Evolutionary conservation across 92 coral and sea anemone genomes (phyloP), one percentile per base, ranked within the genome.

Genomic region (Zoanthus sansibaricus): DNA sequence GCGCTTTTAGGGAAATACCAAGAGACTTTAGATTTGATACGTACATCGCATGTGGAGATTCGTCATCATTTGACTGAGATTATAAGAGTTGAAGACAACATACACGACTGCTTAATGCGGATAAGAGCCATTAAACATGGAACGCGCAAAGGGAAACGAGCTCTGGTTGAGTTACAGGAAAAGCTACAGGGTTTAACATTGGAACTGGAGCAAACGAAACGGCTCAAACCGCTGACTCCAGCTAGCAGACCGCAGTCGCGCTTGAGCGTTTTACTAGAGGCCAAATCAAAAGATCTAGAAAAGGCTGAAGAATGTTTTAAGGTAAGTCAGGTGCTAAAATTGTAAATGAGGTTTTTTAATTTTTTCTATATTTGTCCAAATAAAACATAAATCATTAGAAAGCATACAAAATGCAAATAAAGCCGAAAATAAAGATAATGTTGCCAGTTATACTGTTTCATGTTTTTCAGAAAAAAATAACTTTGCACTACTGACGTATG

Each of bases 101-200:
- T 95, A 47, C 98, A 96, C 89, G 99, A 95, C 56, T 83, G 73
- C 31, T 78, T 92, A 67, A 78, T 90, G 89, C 95, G 92, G 87
- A 85, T 95, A 13, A 90, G 95, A 42, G 83, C 87, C 15, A 84
- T 92, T 46, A 95, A 95, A 76, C 92, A 96, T 46, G 77, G 30
- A 68, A 37, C 88, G 3, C 91, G 95, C 49, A 94, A 91, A 73
- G 87, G 92, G 30, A 92, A 93, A 25, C 94, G 95, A 9, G 77
- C 88, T 9, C 37, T 78, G 47, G 45, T 84, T 46, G 98, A 94
- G 47, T 72, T 93, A 37, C 98, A 94, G 74, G 94, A 94, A 31
- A 91, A 87, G 56, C 91, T 94, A 5, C 96, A 94, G 72, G 88
- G 78, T n/a, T 84, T 92, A 30, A 72, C 87, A 1, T 59, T 84